Base-by-base conservation (phyloP, 2,797 vertebrate genomes). In the Kryptopterus vitreolus region DNA sequence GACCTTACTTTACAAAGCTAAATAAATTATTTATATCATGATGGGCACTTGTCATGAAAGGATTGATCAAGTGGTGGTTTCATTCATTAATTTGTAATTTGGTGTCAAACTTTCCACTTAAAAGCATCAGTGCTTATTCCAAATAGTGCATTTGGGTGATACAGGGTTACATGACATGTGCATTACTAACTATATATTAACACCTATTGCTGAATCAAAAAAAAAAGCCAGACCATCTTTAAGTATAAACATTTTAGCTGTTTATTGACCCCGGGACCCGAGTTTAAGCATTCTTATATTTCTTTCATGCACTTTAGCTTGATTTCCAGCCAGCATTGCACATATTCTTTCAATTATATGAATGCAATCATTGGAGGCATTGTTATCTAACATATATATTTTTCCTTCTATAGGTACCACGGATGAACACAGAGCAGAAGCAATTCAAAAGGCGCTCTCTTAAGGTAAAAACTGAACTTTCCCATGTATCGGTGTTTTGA, bases 371-470 rank as follows among this genome's bases (percentile, higher is more conserved):
- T 16, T 12, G 33, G 6, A 11, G 61, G 53, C 29, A 55, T 65
- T 9, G 2, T 3, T 43, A 29, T 72, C 6, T 20, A 20, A 10
- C 16, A 29, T 15, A 3, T 10, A 35, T 59, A 57, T 26, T 11
- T 31, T 29, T 83, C 12, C 31, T 69, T 35, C 18, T 12, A 24
- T 55, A 94, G 93, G 89, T 87, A 53, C 86, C 88, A 87, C 88
- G 86, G 84, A 90, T 85, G 22, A 89, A 88, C 24, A 80, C 87
- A 76, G 91, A 91, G n/a, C 58, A 91, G 80, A 93, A 89, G 86
- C 89, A 83, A 29, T 33, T 83, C 15, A 93, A 90, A 87, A 90
- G 93, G 77, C 90, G 88, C 43, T 94, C 93, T 10, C 77, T 93
- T 22, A 94, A 93, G 92, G 94, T 94, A 81, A 85, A 55, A 29